Evolutionary conservation across 1,140 invertebrate species (phyloP).

Genomic region (Bombus haemorrhoidalis): DNA sequence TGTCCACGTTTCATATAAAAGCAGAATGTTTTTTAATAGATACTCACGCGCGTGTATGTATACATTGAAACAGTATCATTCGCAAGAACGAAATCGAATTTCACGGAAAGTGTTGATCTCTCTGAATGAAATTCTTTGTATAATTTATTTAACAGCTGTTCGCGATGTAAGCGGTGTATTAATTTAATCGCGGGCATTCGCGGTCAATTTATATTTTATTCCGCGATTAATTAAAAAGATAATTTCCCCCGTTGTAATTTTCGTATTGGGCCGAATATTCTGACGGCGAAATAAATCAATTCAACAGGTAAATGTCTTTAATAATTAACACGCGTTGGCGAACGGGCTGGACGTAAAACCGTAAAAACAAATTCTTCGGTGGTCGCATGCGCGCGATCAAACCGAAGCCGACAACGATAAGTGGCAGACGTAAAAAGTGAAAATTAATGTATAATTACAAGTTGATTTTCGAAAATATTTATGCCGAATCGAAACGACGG

Average conservation of each 20-base stretch:
- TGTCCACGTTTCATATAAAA: not conserved
- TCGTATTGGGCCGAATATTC: slow-evolving; percentile 20
- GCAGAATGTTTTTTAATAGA: not conserved
- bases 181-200: slow-evolving; percentile 29
- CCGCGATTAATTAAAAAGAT: slow-evolving; percentile 53
- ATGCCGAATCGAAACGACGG: not conserved
- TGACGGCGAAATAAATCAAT: slow-evolving; percentile 43
- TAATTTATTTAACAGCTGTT: slow-evolving; percentile 38
- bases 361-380: slow-evolving; percentile 39
- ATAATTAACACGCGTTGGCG: slow-evolving; percentile 39
- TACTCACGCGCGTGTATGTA: not conserved
- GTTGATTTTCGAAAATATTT: slow-evolving; percentile 9
- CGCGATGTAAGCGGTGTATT: slow-evolving; percentile 2
- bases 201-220: slow-evolving; percentile 42
- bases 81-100: not conserved
- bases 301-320: slow-evolving; percentile 55
- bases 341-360: not conserved
- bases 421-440: slow-evolving; percentile 11
- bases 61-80: not conserved
- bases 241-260: slow-evolving; percentile 40
- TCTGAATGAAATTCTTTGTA: slow-evolving; percentile 10
- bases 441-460: slow-evolving; percentile 44
- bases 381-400: not conserved
- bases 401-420: slow-evolving; percentile 14
- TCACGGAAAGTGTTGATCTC: not conserved